Percentiles rank a stretch among this genome's conserved stretches.
Conservation (phyloP, 2,797 vertebrate species). For the Pristis pectinata region DNA sequence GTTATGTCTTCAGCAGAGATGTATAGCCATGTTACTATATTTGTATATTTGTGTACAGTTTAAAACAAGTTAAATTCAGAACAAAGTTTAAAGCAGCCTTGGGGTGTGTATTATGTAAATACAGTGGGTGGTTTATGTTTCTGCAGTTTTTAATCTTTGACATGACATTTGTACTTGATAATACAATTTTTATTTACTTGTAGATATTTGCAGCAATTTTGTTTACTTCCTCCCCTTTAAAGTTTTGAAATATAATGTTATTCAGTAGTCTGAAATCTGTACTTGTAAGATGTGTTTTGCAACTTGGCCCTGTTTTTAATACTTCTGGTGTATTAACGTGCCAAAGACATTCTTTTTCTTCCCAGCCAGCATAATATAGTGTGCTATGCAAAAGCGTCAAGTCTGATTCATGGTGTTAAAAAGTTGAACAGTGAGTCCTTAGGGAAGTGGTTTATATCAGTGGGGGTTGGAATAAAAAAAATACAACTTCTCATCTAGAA, state of each 20-base stretch:
- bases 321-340: neutral
- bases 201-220: no score
- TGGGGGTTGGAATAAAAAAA: neutral
- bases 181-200: neutral
- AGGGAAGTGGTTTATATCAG: neutral
- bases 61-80: neutral
- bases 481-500: neutral
- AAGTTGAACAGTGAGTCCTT: neutral
- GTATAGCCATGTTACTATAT: constrained; percentile 11
- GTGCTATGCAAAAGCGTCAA: neutral
- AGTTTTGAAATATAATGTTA: constrained; percentile 1
- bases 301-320: neutral
- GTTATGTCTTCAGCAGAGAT: neutral
- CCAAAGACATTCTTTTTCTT: constrained; percentile 13
- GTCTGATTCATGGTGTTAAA: neutral
- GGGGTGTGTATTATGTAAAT: neutral
- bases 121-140: neutral
- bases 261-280: neutral
- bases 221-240: neutral
- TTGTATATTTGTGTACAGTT: constrained; percentile 36
- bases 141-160: neutral
- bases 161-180: neutral
- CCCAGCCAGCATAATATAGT: neutral
- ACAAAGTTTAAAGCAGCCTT: neutral
- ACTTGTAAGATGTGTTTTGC: neutral